Base-by-base conservation (phyloP, 2,113 vertebrate species). In the Rhinoptilus africanus region DNA sequence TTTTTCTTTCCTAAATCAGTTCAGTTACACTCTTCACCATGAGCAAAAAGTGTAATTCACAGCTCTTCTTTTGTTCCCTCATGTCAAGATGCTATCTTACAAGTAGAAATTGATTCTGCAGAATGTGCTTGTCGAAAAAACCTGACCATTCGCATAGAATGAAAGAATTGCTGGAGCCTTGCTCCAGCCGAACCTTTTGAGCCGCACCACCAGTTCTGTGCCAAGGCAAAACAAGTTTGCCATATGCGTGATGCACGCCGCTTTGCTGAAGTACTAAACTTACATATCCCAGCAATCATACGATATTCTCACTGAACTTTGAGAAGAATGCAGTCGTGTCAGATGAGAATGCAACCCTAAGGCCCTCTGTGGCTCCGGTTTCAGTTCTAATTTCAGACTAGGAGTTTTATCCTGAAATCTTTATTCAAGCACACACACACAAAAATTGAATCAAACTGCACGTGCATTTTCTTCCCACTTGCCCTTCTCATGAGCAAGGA, bases 171-270 rank as follows among this genome's bases (percentile, higher is more conserved):
- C 45, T 74, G 45, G 45, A 93, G n/a, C 59, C 14, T 62, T 66
- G 21, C 28, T 82, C 69, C n/a, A 47, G 50, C n/a, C 0, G 2
- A 63, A 67, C 27, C 10, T 81, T 92, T 81, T 1, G 5, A 88
- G n/a, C n/a, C 2, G 0, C 54, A 51, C 6, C 5, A 3, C 22
- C 45, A 82, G 43, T 18, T 57, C 7, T 48, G 39, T 79, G 53
- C 50, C 53, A 47, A 69, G 34, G 50, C 39, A 89, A 79, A 88
- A 60, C 57, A 76, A 57, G 2, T 63, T 71, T 51, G 60, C 24
- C 4, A 2, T n/a, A 48, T 9, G 53, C 2, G 0, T 50, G 50
- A 77, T 77, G 35, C 23, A 14, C 0, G 0, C 6, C 0, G 1
- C 63, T 80, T 80, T 84, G 68, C 27, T 89, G 19, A 64, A 83